Evolutionary conservation across 2,113 vertebrate genomes (phyloP).

Genomic region (Xenus cinereus): DNA sequence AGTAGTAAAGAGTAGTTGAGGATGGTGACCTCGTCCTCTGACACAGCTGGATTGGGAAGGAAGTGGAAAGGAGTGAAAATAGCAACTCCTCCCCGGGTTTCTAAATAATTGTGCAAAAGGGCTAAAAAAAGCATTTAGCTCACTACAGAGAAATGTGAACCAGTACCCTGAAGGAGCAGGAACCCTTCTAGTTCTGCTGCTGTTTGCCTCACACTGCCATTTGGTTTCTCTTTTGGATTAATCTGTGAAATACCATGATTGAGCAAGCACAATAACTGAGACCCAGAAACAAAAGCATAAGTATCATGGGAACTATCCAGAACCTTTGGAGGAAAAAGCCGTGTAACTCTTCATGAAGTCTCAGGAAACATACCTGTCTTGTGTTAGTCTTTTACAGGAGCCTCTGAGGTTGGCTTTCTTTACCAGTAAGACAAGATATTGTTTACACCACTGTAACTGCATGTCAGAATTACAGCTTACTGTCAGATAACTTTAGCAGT

Average conservation of each 20-base stretch:
- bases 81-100: neutral
- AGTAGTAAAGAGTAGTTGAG: neutral
- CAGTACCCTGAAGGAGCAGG: neutral
- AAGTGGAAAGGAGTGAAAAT: constrained; percentile 2
- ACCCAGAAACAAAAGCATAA: neutral
- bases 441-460: neutral
- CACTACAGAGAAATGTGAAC: neutral
- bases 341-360: neutral
- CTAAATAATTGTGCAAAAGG: neutral
- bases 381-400: neutral
- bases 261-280: neutral
- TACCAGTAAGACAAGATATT: neutral
- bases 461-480: neutral
- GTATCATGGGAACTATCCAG: neutral
- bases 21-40: neutral
- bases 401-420: neutral
- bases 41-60: constrained; percentile 19
- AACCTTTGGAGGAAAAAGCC: neutral
- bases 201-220: neutral
- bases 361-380: neutral
- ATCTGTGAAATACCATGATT: neutral
- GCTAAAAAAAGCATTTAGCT: neutral
- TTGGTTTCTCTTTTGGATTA: neutral
- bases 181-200: neutral
- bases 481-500: neutral